Evolutionary conservation across 1,140 invertebrate species (phyloP).

Genomic region (Diachasma alloeum): DNA sequence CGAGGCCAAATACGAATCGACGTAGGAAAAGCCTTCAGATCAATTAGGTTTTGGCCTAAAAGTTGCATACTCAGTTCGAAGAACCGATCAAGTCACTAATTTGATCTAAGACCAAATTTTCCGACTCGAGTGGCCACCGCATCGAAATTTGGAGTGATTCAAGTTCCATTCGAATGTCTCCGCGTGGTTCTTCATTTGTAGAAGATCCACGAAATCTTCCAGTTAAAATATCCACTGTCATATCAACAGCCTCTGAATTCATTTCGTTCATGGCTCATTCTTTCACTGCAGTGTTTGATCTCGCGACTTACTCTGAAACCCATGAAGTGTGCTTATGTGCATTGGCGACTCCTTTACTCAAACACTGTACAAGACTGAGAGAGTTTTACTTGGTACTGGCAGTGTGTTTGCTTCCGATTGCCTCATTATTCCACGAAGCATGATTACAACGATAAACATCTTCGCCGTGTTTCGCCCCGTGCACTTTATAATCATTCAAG

Average conservation of each 20-base stretch:
- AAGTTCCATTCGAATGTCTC: no score
- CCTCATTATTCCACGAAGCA: conserved; percentile 47
- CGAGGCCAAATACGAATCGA: no score
- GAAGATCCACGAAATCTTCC: not conserved
- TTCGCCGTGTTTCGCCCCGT: conserved; percentile 47
- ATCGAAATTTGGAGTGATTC: no score
- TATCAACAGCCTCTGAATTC: not conserved
- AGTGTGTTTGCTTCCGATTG: conserved; percentile 25
- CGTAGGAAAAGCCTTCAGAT: no score
- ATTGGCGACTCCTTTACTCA: not conserved
- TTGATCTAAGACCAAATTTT: no score
- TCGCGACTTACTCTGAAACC: not conserved
- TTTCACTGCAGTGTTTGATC: not conserved
- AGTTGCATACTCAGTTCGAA: no score
- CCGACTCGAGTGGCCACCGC: no score
- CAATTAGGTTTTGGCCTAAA: no score
- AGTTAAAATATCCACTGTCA: not conserved
- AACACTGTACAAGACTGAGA: not conserved
- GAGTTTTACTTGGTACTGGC: not conserved
- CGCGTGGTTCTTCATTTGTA: no score
- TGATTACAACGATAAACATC: conserved; percentile 59
- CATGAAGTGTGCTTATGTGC: not conserved
- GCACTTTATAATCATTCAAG: conserved; percentile 58
- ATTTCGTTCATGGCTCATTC: not conserved
- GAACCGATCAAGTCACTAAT: no score